Conservation (phyloP, 2,797 vertebrate species). For the Parauchenoglanis ngamensis region DNA sequence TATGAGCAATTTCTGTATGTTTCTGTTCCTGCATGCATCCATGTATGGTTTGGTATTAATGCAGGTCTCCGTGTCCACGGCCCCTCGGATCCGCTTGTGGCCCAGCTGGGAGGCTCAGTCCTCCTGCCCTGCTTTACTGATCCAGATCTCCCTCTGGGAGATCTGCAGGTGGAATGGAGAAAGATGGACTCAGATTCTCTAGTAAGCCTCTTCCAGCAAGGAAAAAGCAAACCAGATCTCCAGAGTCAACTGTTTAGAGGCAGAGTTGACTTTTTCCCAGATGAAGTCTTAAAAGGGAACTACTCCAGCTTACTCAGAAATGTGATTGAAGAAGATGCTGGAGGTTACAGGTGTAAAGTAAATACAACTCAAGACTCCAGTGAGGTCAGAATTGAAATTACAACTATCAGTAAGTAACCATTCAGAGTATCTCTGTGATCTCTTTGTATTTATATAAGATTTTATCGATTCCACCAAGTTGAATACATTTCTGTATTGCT, state of each 20-base stretch:
- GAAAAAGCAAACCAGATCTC: slow-evolving; percentile 37
- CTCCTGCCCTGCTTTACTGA: slow-evolving; percentile 47
- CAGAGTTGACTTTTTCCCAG: slow-evolving; percentile 38
- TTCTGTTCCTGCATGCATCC: neutral
- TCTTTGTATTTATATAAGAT: neutral
- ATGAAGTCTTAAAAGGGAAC: slow-evolving; percentile 49
- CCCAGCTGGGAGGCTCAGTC: slow-evolving; percentile 33
- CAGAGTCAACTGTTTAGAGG: slow-evolving; percentile 35
- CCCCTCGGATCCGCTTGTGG: slow-evolving; percentile 30
- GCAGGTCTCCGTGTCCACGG: slow-evolving; percentile 40
- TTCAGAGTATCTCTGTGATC: too few relatives aligned
- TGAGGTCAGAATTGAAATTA: slow-evolving; percentile 35
- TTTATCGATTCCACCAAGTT: neutral
- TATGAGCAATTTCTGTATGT: neutral
- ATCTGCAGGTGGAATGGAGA: slow-evolving; percentile 49
- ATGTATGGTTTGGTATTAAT: neutral
- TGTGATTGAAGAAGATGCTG: slow-evolving; percentile 40
- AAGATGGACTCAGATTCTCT: slow-evolving; percentile 30
- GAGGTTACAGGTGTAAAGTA: slow-evolving; percentile 48
- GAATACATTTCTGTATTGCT: neutral
- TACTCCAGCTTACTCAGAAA: slow-evolving; percentile 52
- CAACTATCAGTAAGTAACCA: slow-evolving; percentile 35
- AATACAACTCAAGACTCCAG: neutral
- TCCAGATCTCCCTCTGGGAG: slow-evolving; percentile 34
- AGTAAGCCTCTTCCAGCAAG: slow-evolving; percentile 43